A percentile compares a stretch with the other conserved stretches of the same genome.
Conservation (phyloP, 1,140 invertebrate genomes). For the Cydia fagiglandana region DNA sequence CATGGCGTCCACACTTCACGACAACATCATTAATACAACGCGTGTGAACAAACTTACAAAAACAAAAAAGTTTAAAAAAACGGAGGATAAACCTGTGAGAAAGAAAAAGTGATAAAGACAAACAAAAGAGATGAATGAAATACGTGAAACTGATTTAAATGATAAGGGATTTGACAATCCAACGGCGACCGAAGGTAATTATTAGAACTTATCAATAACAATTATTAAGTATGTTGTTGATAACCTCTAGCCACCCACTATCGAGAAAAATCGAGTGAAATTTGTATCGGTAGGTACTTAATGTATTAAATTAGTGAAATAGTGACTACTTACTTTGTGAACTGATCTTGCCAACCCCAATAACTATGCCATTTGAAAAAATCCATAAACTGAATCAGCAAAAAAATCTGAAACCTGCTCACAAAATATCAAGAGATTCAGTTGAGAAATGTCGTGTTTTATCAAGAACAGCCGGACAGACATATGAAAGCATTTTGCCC, state of each 20-base stretch:
- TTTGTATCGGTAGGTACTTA: no score
- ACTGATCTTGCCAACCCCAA: no score
- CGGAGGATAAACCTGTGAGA: constrained; percentile 34
- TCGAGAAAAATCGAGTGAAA: no score
- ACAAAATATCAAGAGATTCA: no score
- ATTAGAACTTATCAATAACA: constrained; percentile 6
- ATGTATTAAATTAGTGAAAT: no score
- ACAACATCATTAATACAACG: constrained; percentile 33
- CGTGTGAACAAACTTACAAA: neutral
- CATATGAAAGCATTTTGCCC: no score
- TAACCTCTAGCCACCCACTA: neutral
- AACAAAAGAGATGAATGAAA: constrained; percentile 28
- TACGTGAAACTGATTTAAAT: constrained; percentile 25
- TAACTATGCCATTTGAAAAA: no score
- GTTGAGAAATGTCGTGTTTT: no score
- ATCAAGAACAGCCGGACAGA: no score
- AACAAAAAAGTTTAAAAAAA: neutral
- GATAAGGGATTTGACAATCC: constrained; percentile 45
- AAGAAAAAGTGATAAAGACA: constrained; percentile 26
- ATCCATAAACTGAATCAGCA: no score
- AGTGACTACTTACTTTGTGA: no score
- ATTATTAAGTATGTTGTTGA: neutral
- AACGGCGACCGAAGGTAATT: constrained; percentile 44
- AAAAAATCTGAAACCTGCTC: no score
- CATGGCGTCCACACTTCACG: constrained; percentile 36